Evolutionary conservation across 2,888 invertebrate species (phyloP).

Genomic region (Coremacera marginata): DNA sequence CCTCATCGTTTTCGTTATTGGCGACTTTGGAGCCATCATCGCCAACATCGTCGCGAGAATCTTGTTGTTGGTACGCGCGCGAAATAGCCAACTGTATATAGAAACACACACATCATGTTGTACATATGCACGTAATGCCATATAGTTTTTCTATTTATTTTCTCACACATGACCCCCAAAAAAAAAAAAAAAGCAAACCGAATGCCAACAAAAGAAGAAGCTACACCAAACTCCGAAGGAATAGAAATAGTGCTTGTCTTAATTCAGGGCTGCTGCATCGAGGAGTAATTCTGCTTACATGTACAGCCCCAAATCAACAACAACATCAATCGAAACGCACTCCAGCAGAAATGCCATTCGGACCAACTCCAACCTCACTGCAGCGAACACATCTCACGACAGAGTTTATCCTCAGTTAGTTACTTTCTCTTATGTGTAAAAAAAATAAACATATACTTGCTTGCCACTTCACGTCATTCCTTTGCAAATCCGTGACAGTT

Average conservation of each 20-base stretch:
- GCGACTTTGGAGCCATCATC: constrained; percentile 28
- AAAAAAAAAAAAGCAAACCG: constrained; percentile 15
- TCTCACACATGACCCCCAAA: neutral
- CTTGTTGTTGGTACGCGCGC: constrained; percentile 47
- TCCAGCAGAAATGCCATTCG: neutral
- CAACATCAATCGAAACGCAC: constrained; percentile 12
- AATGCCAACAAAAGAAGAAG: constrained; percentile 12
- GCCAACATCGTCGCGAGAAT: constrained; percentile 20
- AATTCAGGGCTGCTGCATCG: neutral
- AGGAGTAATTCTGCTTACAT: neutral
- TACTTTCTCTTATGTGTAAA: constrained; percentile 19
- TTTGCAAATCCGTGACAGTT: neutral
- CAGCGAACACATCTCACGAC: neutral
- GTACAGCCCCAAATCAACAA: constrained; percentile 7
- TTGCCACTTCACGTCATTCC: constrained; percentile 1
- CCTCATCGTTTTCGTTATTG: constrained; percentile 41
- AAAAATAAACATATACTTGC: constrained; percentile 2
- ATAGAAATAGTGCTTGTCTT: constrained; percentile 23
- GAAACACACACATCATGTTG: constrained; percentile 11
- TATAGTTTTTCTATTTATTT: constrained; percentile 6
- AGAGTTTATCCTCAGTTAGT: constrained; percentile 8
- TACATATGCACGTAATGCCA: constrained; percentile 20
- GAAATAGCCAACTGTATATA: constrained; percentile 35
- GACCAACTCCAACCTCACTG: neutral
- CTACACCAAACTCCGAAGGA: constrained; percentile 14